Evolutionary conservation across 2,113 vertebrate genomes (phyloP).

Genomic region (Heliornis fulica): DNA sequence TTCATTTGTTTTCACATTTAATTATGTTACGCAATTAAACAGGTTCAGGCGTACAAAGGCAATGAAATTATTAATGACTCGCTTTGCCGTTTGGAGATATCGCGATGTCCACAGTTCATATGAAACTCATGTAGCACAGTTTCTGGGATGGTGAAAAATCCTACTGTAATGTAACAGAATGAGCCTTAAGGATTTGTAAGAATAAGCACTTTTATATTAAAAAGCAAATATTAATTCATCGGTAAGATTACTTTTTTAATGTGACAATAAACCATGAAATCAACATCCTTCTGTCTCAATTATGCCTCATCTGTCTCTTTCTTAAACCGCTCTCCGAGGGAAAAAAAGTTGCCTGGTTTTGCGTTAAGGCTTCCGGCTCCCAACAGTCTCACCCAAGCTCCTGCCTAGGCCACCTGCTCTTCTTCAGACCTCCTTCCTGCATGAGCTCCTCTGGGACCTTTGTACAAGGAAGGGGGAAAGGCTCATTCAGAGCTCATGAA

Average conservation of each 20-base stretch:
- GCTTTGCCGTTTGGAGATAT: constrained; percentile 61
- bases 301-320: constrained; percentile 46
- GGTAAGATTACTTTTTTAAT: constrained; percentile 74
- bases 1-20: neutral
- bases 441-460: neutral
- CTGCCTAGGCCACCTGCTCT: neutral
- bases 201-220: constrained; percentile 75
- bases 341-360: neutral
- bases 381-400: neutral
- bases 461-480: neutral
- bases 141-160: constrained; percentile 65
- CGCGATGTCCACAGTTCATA: constrained; percentile 50
- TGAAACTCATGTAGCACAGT: constrained; percentile 54
- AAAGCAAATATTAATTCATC: constrained; percentile 75
- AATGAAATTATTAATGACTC: neutral
- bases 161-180: constrained; percentile 69
- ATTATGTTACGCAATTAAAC: neutral
- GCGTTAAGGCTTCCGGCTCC: neutral
- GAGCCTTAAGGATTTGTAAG: constrained; percentile 74
- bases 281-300: constrained; percentile 67
- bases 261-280: constrained; percentile 75
- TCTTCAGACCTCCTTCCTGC: neutral
- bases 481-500: neutral
- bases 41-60: constrained; percentile 18
- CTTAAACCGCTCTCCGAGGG: constrained; percentile 2